Evolutionary conservation across 2,888 invertebrate species (phyloP), one percentile per base, ranked within the genome.

Genomic region (Brenthis daphne): DNA sequence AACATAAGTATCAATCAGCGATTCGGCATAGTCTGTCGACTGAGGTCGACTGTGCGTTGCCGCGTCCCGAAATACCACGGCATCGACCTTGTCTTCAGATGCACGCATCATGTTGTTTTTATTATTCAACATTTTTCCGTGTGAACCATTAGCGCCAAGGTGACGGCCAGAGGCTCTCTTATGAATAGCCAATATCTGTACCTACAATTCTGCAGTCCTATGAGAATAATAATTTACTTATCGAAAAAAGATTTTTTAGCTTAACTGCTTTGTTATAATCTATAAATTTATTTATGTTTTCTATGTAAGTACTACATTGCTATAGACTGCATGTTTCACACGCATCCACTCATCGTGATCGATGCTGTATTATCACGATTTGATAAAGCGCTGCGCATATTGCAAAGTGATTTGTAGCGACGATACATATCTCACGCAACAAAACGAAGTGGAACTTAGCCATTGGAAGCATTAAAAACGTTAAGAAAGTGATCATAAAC

Each of bases 41-140:
- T 80, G 83, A 83, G 82, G 84, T 81, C 80, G 82, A 75, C 76
- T 69, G 74, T 78, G 78, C 79, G 82, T 80, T 84, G 84, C 84
- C 83, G 84, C 79, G 84, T 89, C 87, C 89, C 82, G 84, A 90
- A 90, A 91, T 90, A 90, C 84, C 84, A 76, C 89, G 86, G 83
- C 89, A 88, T 83, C 90, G 90, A 90, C 91, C 90, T 91, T 91
- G 90, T 81, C 82, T 87, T 80, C 79, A 82, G 83, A 82, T 89
- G 89, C 88, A 88, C 85, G 86, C 85, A 83, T 80, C 80, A 78
- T 79, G 79, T 84, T 89, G 87, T 88, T 88, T 89, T 89, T 87
- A 87, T 88, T 88, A 86, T 88, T 85, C 78, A 79, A 74, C 82
- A 84, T 88, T 89, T 89, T 87, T 84, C 82, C 80, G 79, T 76